A percentile compares a stretch with the other conserved stretches of the same genome.
Evolutionary conservation across 2,888 invertebrate genomes (phyloP).

Genomic region (Euzophera pinguis): DNA sequence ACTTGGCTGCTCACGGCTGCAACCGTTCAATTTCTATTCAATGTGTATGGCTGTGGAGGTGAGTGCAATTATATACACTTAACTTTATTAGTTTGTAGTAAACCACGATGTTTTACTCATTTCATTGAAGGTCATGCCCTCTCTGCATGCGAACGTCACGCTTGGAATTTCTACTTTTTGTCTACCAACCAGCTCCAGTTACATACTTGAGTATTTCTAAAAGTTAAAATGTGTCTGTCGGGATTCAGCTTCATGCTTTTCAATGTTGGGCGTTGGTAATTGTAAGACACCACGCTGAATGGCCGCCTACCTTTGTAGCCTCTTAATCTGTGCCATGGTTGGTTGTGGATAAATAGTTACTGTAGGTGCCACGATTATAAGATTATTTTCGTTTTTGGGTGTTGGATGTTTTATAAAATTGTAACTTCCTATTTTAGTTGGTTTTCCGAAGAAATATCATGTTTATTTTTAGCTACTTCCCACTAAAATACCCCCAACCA

Average conservation of each 20-base stretch:
- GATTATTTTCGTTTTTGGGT: no score
- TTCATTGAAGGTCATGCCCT: conserved; percentile 56
- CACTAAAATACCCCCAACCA: no score
- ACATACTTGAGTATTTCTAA: background rate
- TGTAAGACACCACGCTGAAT: background rate
- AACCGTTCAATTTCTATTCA: conserved; percentile 82
- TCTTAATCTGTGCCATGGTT: background rate
- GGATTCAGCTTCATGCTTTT: background rate
- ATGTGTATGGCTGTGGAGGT: conserved; percentile 94
- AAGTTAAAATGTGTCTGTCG: background rate
- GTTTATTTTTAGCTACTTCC: no score
- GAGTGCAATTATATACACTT: conserved; percentile 57
- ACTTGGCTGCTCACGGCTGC: conserved; percentile 78
- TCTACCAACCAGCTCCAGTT: background rate
- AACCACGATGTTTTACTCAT: background rate
- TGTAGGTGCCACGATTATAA: no score
- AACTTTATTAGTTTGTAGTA: conserved; percentile 17
- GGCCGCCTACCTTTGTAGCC: background rate
- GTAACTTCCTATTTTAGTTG: no score
- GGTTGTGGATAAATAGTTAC: no score
- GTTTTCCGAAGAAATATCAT: no score
- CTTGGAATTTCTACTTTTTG: conserved; percentile 2
- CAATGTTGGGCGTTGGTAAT: background rate
- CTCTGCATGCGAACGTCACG: conserved; percentile 48
- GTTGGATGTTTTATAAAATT: no score